Evolutionary conservation across 2,113 vertebrate genomes (phyloP), one percentile per base, ranked within the genome.

Genomic region (Sorex araneus): DNA sequence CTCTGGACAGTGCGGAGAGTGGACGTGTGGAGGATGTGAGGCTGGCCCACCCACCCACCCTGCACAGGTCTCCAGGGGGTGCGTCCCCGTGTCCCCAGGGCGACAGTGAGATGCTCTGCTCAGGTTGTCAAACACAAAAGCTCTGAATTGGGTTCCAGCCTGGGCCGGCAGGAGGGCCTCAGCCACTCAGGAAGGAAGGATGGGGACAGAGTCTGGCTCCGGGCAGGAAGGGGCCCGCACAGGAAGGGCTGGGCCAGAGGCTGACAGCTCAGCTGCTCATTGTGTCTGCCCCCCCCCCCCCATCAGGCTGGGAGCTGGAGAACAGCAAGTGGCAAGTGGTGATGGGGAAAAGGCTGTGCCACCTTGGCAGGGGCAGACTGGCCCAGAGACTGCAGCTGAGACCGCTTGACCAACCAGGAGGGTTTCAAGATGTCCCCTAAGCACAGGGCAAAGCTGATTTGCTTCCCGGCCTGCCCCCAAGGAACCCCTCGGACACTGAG

Each of bases 161-260:
- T 69, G 36, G 83, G 43, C 54, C 71, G 73, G 3, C 47, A 50
- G 69, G 34, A 69, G 16, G n/a, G 45, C 30, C 78, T 98, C 96
- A 98, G 98, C 99, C 99, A 6, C 98, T 97, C 19, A 4, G 0
- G 75, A 96, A 32, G 98, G 98, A 45, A 75, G 0, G 98, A 98
- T 0, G 98, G 98, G 25, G 98, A 54, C 98, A 2, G 98, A 99
- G 96, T 98, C 99, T 88, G 98, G 98, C 50, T 98, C 96, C 0
- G 98, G 98, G 97, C 93, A 98, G 73, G 40, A 98, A 97, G 97
- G 98, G 95, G 98, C 60, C 98, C 96, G 84, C 97, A 98, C 0
- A 98, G 63, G 98, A 98, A 98, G 97, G 7, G 81, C 98, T 98
- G 60, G 50, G 84, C 76, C 84, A 94, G 45, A 79, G 6, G 23